These are phyloP conservation scores for Intellagama lesueurii DNA, from an alignment of 2,797 vertebrate species.

Conservation along the genomic window DNA sequence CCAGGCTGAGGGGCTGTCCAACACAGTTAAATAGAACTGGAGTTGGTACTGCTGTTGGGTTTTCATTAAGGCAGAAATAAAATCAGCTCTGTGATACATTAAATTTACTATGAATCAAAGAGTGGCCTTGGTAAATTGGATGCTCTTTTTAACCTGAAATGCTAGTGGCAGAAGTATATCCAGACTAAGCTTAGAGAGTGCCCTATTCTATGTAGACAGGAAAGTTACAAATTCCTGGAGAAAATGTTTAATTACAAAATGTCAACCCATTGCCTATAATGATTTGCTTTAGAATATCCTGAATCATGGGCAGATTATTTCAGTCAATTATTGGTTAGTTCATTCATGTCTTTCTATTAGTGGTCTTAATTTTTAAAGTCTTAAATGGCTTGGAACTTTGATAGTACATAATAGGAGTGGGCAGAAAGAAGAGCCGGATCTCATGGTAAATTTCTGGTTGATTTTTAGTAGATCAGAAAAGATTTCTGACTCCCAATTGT, in stretches of 20 bases:
- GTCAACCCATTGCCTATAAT: neutral
- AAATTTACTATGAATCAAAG: constrained; percentile 15
- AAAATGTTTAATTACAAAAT: neutral
- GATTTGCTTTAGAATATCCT: neutral
- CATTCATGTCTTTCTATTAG: neutral
- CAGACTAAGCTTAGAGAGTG: constrained; percentile 1
- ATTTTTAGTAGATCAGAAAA: neutral
- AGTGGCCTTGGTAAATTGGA: constrained; percentile 38
- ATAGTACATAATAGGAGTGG: neutral
- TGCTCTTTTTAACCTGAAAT: constrained; percentile 18
- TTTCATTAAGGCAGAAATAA: constrained; percentile 61
- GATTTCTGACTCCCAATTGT: neutral
- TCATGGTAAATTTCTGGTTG: neutral
- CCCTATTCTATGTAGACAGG: constrained; percentile 13
- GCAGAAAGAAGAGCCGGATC: neutral
- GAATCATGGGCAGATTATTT: neutral
- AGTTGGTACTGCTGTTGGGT: constrained; percentile 59
- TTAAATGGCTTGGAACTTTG: neutral
- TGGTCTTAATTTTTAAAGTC: neutral
- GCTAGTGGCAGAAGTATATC: neutral
- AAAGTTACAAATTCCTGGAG: neutral
- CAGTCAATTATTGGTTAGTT: neutral
- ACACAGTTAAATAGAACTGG: constrained; percentile 67
- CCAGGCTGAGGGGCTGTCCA: constrained; percentile 67
- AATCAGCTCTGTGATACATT: constrained; percentile 60